Base-by-base conservation (phyloP, 2,797 vertebrate species). In the Amphiprion clarkii region DNA sequence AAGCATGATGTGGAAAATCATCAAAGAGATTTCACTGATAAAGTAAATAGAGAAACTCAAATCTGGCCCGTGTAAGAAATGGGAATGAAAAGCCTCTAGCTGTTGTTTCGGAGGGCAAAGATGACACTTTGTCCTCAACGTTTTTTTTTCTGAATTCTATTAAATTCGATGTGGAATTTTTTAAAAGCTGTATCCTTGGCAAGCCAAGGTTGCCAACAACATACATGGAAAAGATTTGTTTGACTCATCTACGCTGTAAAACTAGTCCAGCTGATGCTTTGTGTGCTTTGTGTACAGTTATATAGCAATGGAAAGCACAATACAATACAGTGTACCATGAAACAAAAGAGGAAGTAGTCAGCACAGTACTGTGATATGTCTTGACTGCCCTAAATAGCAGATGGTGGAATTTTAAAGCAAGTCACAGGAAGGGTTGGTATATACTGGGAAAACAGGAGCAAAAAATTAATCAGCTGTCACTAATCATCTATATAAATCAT, bases 171-270 rank as follows among this genome's bases (percentile, higher is more conserved):
- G 29, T 39, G 12, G 48, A 25, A 49, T 21, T 48, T 82, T 58
- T 71, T 29, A 67, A 48, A 74, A 74, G 51, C 48, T 62, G 33
- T 52, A 44, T 62, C 65, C 42, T 64, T 75, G 56, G 42, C 19
- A 69, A 63, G 54, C 53, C 52, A 44, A 56, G 40, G 54, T 56
- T 63, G 21, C 55, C 52, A 60, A 55, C 62, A 46, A 67, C 16
- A 49, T 42, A 67, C 58, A 56, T 0, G 64, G 17, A n/a, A 31
- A 76, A 12, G 3, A 70, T 58, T 62, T 71, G 27, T 49, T n/a
- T 74, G 46, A 71, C 39, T 74, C 17, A 48, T 69, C 27, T 44
- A 40, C 2, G 65, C 40, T 25, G 17, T 48, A 13, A 31, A 31
- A 25, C 27, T 54, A 11, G 62, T 70, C 36, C 11, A 23, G 46